Base-by-base conservation (phyloP, 2,797 vertebrate genomes). In the Myotis findleyi region DNA sequence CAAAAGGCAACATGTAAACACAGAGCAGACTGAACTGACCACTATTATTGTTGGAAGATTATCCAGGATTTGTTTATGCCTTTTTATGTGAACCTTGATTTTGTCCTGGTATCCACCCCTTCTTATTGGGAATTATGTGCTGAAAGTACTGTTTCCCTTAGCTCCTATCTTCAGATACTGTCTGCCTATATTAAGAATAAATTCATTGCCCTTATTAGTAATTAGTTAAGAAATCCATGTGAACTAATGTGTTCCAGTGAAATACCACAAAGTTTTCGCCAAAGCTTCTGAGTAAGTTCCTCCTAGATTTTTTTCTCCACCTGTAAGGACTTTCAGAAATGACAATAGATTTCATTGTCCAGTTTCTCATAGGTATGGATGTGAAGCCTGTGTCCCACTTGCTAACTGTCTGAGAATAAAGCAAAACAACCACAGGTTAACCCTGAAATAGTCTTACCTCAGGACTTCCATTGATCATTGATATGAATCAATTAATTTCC, bases 381-480 rank as follows among this genome's bases (percentile, higher is more conserved):
- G 21, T 76, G 41, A 95, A 91, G 18, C 2, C 25, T 66, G 6
- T 7, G 1, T 6, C 16, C 9, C 1, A 12, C n/a, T 66, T 83
- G 8, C 36, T 85, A 20, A 79, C 72, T 75, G 16, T 53, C 30
- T 71, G 21, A 87, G 68, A 71, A 83, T 77, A 90, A 90, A 57
- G 6, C 6, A 95, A 94, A 85, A 72, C 2, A 69, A 79, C 66
- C 17, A n/a, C 20, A 85, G 36, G 14, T n/a, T 92, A 87, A 55
- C 30, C 18, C 18, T 87, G 80, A 93, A 59, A 7, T 36, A 81
- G 18, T 71, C 16, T n/a, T 93, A 16, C 25, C n/a, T 73, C 33
- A 93, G 75, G 68, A 94, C 25, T 96, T 94, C 44, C 62, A 90
- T 72, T 85, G 90, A 91, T 79, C 62, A 90, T 80, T 85, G 90